A percentile compares a stretch with the other conserved stretches of the same genome.
These are phyloP conservation scores for Scaptodrosophila lebanonensis DNA, from an alignment of 1,140 invertebrate genomes.

Conservation along the genomic window DNA sequence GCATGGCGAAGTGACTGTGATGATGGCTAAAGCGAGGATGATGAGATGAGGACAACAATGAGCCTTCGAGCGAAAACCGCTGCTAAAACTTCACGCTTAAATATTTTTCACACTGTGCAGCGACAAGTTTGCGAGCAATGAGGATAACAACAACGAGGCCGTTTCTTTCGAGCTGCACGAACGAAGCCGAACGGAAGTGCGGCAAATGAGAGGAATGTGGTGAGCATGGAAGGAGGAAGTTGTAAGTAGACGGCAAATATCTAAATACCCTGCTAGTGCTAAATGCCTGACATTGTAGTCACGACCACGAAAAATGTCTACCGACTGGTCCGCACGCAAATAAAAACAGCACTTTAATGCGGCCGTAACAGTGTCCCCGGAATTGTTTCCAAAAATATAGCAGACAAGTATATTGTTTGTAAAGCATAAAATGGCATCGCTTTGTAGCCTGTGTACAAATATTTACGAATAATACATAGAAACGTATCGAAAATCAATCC, in stretches of 20 bases:
- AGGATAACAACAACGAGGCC: slow-evolving; percentile 25
- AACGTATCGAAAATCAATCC: no score
- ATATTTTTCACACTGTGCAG: slow-evolving; percentile 74
- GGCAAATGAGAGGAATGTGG: slow-evolving; percentile 42
- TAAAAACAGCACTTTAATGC: background rate
- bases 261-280: slow-evolving; percentile 71
- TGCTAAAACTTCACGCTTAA: slow-evolving; percentile 75
- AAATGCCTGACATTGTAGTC: slow-evolving; percentile 61
- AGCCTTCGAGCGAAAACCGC: slow-evolving; percentile 72
- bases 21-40: background rate
- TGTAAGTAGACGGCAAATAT: slow-evolving; percentile 66
- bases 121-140: slow-evolving; percentile 58
- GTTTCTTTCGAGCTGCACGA: slow-evolving; percentile 34
- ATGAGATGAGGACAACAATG: slow-evolving; percentile 50
- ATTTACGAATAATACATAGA: no score
- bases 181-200: slow-evolving; percentile 49
- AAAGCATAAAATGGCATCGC: no score
- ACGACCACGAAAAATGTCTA: slow-evolving; percentile 45
- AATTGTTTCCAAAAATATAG: no score
- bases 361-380: no score
- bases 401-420: no score
- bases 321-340: background rate
- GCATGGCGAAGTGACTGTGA: slow-evolving; percentile 4
- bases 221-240: slow-evolving; percentile 1
- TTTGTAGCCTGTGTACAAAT: no score